Conservation (phyloP, 2,888 invertebrate genomes). For the Leptarthrus brevirostris region DNA sequence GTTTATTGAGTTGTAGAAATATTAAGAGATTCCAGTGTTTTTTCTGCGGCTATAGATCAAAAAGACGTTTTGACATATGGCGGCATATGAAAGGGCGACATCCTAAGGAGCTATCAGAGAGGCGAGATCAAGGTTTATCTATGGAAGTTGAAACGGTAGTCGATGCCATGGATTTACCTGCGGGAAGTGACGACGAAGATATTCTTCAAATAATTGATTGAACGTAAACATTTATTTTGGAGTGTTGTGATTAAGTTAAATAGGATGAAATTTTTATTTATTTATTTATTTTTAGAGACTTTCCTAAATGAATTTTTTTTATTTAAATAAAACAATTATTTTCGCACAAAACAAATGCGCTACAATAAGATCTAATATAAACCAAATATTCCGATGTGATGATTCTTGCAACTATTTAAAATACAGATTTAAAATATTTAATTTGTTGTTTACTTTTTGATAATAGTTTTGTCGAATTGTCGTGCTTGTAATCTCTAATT, state of each 20-base stretch:
- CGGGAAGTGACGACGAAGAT: conserved; percentile 40
- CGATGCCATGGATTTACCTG: conserved; percentile 49
- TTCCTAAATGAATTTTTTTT: background rate
- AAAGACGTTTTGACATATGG: conserved; percentile 53
- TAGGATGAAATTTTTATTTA: background rate
- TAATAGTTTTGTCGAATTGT: too few species aligned
- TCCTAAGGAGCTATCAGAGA: conserved; percentile 24
- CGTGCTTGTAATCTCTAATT: too few species aligned
- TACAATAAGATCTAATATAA: background rate
- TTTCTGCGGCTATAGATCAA: conserved; percentile 54
- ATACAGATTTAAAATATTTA: background rate
- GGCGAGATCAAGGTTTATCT: conserved; percentile 31
- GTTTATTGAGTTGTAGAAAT: conserved; percentile 52
- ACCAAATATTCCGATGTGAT: conserved; percentile 26
- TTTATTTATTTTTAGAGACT: background rate
- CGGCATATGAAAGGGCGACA: conserved; percentile 54
- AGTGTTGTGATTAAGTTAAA: background rate
- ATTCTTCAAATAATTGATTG: conserved; percentile 48
- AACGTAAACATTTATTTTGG: background rate
- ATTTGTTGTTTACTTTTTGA: too few species aligned
- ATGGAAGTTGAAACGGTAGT: conserved; percentile 53
- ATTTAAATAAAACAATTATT: background rate
- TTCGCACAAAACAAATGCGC: background rate
- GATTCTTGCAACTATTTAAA: background rate
- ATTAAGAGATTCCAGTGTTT: conserved; percentile 54